Conservation (phyloP, 2,113 vertebrate species). For the Nothocercus nigrocapillus region DNA sequence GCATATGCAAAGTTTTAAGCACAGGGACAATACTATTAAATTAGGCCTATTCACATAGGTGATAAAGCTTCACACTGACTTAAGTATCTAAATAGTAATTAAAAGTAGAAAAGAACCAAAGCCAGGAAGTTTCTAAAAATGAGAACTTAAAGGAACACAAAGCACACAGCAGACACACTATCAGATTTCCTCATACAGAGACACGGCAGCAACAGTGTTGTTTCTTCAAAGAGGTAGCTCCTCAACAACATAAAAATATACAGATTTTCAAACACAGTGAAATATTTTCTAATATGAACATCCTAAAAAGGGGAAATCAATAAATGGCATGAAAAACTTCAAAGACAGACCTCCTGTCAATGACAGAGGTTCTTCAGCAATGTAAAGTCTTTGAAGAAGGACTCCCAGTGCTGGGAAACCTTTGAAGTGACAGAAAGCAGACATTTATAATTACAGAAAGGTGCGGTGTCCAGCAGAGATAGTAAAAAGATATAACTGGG, state of each 20-base stretch:
- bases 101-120: constrained; percentile 20
- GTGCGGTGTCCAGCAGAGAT: constrained; percentile 86
- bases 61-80: background rate
- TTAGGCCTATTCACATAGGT: background rate
- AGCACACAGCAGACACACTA: constrained; percentile 37
- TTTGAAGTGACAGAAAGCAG: constrained; percentile 89
- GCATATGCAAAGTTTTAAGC: background rate
- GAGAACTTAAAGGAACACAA: constrained; percentile 52
- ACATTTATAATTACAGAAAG: constrained; percentile 89
- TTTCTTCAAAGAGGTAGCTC: constrained; percentile 81
- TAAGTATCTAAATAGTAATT: background rate
- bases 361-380: constrained; percentile 83
- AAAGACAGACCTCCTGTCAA: constrained; percentile 86
- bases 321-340: constrained; percentile 87
- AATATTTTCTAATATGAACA: constrained; percentile 84
- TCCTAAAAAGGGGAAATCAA: constrained; percentile 84
- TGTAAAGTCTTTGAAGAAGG: constrained; percentile 86
- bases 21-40: background rate
- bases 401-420: constrained; percentile 84
- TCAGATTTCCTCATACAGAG: constrained; percentile 70
- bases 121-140: constrained; percentile 44
- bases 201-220: constrained; percentile 63
- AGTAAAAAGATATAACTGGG: constrained; percentile 83
- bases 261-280: constrained; percentile 80
- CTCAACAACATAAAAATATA: constrained; percentile 78